These are phyloP conservation scores for Vulpes ferrilata DNA, from an alignment of 2,113 vertebrate species.

Conservation along the genomic window DNA sequence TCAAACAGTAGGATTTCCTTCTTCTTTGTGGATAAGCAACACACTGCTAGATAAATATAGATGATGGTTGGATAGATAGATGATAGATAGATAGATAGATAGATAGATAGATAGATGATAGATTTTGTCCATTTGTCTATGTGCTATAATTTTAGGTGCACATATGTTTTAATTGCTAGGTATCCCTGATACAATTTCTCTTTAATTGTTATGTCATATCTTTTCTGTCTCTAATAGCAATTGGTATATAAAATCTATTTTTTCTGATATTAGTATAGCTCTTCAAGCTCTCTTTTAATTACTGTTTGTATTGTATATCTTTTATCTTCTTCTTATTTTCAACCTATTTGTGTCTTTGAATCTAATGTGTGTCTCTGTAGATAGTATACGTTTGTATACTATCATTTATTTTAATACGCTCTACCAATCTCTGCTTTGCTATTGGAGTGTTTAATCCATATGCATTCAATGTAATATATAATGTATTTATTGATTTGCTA, in stretches of 20 bases:
- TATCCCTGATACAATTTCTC: not conserved
- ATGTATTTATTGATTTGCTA: not conserved
- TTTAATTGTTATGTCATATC: not conserved
- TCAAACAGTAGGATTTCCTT: not conserved
- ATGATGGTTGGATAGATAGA: not conserved
- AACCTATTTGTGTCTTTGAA: not conserved
- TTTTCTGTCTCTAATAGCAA: not conserved
- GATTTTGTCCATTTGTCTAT: not conserved
- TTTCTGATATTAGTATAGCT: not conserved
- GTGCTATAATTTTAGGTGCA: not conserved
- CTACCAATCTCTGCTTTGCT: not conserved
- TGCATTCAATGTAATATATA: not conserved
- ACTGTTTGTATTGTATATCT: not conserved
- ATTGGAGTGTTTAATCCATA: not conserved
- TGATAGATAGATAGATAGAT: no score
- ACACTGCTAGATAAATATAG: not conserved
- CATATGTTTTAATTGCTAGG: not conserved
- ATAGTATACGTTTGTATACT: not conserved
- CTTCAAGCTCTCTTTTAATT: not conserved
- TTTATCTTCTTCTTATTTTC: not conserved
- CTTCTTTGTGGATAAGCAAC: not conserved
- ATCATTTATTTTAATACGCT: not conserved
- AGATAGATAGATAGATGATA: not conserved
- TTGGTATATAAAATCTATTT: not conserved
- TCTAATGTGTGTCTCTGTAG: not conserved